phyloP scores from a whole-genome alignment of 2,797 vertebrate genomes.

The Arrhamphus sclerolepis region DNA sequence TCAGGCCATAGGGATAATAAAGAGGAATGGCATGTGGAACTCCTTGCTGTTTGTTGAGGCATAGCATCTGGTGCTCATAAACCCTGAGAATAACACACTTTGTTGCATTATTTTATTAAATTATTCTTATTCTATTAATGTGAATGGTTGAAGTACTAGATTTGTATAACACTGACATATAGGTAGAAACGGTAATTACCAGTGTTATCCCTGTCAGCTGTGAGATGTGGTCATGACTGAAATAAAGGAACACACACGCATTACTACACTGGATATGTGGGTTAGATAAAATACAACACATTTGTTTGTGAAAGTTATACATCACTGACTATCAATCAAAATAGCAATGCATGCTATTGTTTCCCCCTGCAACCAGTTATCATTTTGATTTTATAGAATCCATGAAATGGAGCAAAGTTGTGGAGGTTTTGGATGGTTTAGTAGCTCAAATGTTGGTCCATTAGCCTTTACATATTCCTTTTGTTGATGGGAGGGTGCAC shows the following conservation, averaged over 20 bases:
- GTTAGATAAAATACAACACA: not conserved
- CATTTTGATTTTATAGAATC: constrained; percentile 9
- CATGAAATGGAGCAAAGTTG: constrained; percentile 3
- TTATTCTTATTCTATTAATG: no score
- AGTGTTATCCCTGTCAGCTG: constrained; percentile 19
- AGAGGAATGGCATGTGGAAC: no score
- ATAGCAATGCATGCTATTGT: no score
- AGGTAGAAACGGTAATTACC: no score
- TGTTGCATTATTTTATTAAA: constrained; percentile 11
- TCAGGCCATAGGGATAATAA: constrained; percentile 21
- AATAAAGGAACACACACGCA: constrained; percentile 17
- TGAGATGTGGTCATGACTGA: constrained; percentile 6
- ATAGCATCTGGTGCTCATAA: constrained; percentile 27
- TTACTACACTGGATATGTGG: not conserved
- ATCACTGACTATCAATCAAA: not conserved
- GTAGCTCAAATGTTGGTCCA: constrained; percentile 49
- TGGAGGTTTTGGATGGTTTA: constrained; percentile 16
- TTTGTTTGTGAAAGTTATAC: not conserved
- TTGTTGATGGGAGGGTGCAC: constrained; percentile 59
- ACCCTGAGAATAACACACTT: constrained; percentile 13
- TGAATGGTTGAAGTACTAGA: no score
- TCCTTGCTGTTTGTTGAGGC: not conserved
- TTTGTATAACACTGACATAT: no score
- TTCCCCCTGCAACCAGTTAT: no score
- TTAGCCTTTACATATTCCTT: constrained; percentile 55